Evolutionary conservation across 2,797 vertebrate genomes (phyloP), one percentile per base, ranked within the genome.

Genomic region (Melanotaenia parkinsoni): DNA sequence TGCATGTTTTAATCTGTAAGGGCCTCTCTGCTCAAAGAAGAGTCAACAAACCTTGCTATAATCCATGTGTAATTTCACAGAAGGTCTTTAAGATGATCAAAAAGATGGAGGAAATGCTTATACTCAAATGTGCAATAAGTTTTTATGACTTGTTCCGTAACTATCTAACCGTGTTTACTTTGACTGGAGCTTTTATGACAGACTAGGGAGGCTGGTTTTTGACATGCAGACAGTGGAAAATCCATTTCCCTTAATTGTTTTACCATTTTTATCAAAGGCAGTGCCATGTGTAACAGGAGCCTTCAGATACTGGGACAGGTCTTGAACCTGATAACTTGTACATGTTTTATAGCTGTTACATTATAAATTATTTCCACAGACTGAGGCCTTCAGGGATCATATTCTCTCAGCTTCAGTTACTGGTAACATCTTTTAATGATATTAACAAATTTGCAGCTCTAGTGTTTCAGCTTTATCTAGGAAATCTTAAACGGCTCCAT

Each of bases 351-450:
- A 96, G 96, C 97, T 96, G 96, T 96, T 96, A 96, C 95, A 96
- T 96, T 96, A 96, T 97, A 96, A 99, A 98, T 99, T 96, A 98
- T 97, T 97, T 96, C 96, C 96, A 97, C 95, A 96, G 96, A 92
- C 92, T 75, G 64, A 76, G 94, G 93, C 96, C 96, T 94, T 83
- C 79, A 92, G 96, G 96, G 91, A 97, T 97, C 95, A 79, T 95
- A 94, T 96, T 96, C 94, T 96, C 96, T 95, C 96, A 94, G 94
- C 94, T 96, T 95, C 88, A 95, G 96, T 96, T 97, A 95, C 91
- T 95, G 95, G 94, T 98, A 97, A 97, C 97, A 97, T 97, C 95
- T 94, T 95, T 96, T 98, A 97, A 97, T 96, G 96, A 96, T 97
- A 98, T 99, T 99, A 99, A 97, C 96, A 96, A 95, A 96, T 96